Evolutionary conservation across 2,113 vertebrate species (phyloP).

Genomic region (Cyanoramphus novaezelandiae): DNA sequence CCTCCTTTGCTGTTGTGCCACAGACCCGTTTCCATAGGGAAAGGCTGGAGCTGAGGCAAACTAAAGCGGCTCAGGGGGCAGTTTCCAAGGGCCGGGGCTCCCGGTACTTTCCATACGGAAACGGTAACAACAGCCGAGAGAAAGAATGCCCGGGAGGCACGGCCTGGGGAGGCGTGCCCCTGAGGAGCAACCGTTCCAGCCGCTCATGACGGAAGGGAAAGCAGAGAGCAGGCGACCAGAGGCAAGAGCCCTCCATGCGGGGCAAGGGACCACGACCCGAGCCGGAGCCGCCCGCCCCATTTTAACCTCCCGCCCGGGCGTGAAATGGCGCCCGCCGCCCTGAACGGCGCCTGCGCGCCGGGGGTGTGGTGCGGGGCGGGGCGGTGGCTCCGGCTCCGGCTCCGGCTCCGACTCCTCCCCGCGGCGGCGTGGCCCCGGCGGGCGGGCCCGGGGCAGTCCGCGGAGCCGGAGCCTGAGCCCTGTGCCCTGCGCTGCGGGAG

Average conservation of each 20-base stretch:
- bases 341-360: not conserved
- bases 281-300: fast-evolving
- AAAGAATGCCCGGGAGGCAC: fast-evolving
- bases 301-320: fast-evolving
- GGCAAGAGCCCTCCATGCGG: fast-evolving
- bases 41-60: not conserved
- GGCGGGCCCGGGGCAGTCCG: not conserved
- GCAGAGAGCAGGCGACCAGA: fast-evolving
- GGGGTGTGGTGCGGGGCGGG: not conserved
- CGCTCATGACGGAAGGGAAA: not conserved
- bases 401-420: not conserved
- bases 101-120: fast-evolving
- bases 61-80: fast-evolving
- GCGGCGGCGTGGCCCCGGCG: not conserved
- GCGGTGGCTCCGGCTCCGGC: not conserved
- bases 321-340: not conserved
- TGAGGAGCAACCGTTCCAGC: fast-evolving
- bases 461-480: too few species aligned
- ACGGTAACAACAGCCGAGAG: fast-evolving
- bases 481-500: not conserved
- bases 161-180: too few species aligned
- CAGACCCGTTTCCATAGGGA: not conserved
- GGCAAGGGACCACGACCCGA: fast-evolving
- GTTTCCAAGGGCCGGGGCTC: not conserved
- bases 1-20: fast-evolving